Conservation (phyloP, 1,140 invertebrate species). For the Formica exsecta region DNA sequence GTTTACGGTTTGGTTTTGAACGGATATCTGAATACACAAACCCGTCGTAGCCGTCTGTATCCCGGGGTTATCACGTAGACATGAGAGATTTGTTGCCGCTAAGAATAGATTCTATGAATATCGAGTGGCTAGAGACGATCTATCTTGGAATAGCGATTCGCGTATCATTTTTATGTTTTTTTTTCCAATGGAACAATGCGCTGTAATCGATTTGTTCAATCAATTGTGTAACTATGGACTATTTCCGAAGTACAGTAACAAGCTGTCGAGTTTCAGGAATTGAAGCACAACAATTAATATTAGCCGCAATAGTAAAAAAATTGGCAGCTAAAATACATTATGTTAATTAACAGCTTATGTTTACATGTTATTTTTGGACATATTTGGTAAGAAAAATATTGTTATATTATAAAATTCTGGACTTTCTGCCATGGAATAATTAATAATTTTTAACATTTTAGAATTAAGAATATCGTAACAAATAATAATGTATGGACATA, state of each 20-base stretch:
- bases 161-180: slow-evolving; percentile 5
- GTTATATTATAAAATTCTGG: no score
- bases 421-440: background rate
- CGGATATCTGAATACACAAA: slow-evolving; percentile 58
- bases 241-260: background rate
- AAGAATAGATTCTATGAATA: slow-evolving; percentile 61
- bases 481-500: background rate
- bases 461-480: background rate
- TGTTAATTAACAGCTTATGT: no score
- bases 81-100: slow-evolving; percentile 47
- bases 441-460: background rate
- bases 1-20: slow-evolving; percentile 52
- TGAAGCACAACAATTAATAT: background rate
- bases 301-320: no score
- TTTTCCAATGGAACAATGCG: background rate
- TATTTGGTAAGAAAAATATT: no score
- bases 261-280: background rate
- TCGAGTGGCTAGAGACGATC: slow-evolving; percentile 34
- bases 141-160: background rate
- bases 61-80: slow-evolving; percentile 40
- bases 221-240: background rate
- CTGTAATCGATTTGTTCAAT: slow-evolving; percentile 11
- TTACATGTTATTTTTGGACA: no score
- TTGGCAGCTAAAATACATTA: no score
- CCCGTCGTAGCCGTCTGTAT: background rate